Conservation (phyloP, 2,888 invertebrate genomes). For the Pristionchus japonicus region DNA sequence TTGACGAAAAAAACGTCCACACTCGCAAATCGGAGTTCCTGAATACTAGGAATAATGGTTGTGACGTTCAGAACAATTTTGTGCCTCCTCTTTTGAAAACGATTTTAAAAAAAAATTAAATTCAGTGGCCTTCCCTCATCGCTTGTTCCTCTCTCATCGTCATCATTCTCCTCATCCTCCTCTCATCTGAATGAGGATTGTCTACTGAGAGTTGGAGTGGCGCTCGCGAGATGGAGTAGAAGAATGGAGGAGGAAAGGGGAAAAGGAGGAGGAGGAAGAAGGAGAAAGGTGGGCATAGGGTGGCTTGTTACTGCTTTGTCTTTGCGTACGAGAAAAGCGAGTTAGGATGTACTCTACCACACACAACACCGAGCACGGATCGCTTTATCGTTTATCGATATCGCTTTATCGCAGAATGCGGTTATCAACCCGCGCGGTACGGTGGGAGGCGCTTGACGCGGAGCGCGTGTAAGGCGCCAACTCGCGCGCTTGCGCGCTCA, state of each 20-base stretch:
- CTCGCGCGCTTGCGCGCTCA: neutral
- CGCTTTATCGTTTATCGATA: neutral
- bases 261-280: too few relatives aligned
- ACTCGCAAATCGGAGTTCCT: too few relatives aligned
- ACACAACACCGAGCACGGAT: neutral
- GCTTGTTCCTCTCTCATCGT: neutral
- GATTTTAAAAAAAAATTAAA: too few relatives aligned
- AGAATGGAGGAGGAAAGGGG: neutral
- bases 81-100: too few relatives aligned
- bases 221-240: neutral
- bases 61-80: neutral
- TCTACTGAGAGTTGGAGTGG: neutral
- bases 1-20: too few relatives aligned
- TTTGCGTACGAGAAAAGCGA: too few relatives aligned
- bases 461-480: neutral
- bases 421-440: neutral
- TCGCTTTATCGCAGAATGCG: neutral
- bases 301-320: too few relatives aligned
- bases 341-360: too few relatives aligned
- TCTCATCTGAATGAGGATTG: slow-evolving; percentile 7
- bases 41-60: neutral
- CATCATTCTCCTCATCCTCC: neutral
- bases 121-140: neutral
- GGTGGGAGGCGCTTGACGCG: too few relatives aligned
- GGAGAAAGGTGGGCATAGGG: neutral